Conservation (phyloP, 2,888 invertebrate species). For the Blera fallax region DNA sequence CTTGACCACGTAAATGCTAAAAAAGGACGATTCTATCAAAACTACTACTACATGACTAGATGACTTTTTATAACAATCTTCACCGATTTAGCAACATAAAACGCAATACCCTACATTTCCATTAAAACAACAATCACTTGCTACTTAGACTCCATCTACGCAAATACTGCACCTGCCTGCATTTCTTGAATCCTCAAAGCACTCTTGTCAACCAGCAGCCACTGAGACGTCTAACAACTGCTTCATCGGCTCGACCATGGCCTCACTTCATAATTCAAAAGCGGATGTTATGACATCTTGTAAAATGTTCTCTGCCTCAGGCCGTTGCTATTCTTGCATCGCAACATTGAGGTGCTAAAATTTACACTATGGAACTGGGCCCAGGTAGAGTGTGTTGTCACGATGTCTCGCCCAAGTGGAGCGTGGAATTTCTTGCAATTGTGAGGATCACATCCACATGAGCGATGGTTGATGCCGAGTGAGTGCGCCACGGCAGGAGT, state of each 20-base stretch:
- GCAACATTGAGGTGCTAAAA: constrained; percentile 66
- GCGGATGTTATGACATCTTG: constrained; percentile 65
- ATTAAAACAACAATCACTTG: neutral
- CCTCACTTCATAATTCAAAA: constrained; percentile 65
- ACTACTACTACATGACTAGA: too few relatives aligned
- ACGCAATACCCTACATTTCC: constrained; percentile 24
- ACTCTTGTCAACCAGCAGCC: constrained; percentile 46
- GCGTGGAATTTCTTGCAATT: constrained; percentile 54
- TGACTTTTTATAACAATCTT: too few relatives aligned
- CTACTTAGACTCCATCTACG: constrained; percentile 6
- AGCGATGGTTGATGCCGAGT: neutral
- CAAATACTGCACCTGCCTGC: constrained; percentile 55
- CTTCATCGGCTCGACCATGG: constrained; percentile 57
- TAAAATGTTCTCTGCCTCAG: constrained; percentile 47
- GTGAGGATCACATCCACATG: constrained; percentile 27
- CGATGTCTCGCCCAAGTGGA: constrained; percentile 69
- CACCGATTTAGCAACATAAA: too few relatives aligned
- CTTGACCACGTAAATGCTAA: too few relatives aligned
- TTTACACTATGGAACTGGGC: constrained; percentile 42
- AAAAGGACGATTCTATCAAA: too few relatives aligned
- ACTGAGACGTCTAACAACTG: constrained; percentile 34
- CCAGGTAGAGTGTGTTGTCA: constrained; percentile 64
- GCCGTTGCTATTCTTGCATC: constrained; percentile 34
- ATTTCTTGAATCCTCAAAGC: constrained; percentile 31
- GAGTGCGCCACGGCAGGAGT: constrained; percentile 48